Conservation (phyloP, 2,888 invertebrate genomes). For the Eupithecia exiguata region DNA sequence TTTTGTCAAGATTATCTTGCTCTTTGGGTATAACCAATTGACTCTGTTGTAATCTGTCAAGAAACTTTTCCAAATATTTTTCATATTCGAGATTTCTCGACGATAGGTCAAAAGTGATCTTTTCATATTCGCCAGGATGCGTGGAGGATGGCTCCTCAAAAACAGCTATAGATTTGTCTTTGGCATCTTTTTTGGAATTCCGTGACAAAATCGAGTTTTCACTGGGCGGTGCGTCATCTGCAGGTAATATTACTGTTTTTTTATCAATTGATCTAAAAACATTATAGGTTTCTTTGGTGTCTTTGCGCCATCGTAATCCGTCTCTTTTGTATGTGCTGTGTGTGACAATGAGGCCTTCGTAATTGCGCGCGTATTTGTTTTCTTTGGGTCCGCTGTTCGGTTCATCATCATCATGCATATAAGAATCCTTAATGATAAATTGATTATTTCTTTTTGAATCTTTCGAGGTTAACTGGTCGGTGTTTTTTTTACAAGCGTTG, state of each 20-base stretch:
- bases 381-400: neutral
- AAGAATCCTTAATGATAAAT: neutral
- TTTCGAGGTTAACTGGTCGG: neutral
- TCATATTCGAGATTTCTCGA: neutral
- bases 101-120: neutral
- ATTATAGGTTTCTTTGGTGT: neutral
- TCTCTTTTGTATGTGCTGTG: slow-evolving; percentile 8
- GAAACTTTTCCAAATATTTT: slow-evolving; percentile 3
- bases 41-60: neutral
- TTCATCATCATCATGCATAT: slow-evolving; percentile 13
- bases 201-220: neutral
- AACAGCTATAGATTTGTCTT: neutral
- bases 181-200: neutral
- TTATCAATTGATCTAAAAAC: neutral
- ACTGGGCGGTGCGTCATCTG: neutral
- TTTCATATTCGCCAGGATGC: slow-evolving; percentile 1
- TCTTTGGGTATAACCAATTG: neutral
- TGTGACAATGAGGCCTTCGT: slow-evolving; percentile 11
- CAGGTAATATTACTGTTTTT: neutral
- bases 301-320: slow-evolving; percentile 4
- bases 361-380: neutral
- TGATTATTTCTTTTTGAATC: slow-evolving; percentile 4
- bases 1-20: slow-evolving; percentile 11
- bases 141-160: neutral
- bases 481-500: neutral